Evolutionary conservation across 2,888 invertebrate genomes (phyloP), one percentile per base, ranked within the genome.

Genomic region (Diarsia brunnea): DNA sequence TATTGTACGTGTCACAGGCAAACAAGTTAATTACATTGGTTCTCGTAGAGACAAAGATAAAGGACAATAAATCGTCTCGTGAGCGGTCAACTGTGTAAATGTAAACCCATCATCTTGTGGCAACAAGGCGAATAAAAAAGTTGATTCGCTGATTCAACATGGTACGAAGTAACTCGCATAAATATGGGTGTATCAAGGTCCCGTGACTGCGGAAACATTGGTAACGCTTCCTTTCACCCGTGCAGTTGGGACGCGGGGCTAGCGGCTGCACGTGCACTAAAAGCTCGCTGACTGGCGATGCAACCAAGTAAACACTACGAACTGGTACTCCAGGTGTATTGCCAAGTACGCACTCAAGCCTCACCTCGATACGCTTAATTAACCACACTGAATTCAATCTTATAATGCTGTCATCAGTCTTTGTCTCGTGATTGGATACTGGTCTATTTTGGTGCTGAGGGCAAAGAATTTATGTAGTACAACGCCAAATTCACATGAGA

Each of bases 201-300:
- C 85, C 87, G 82, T 89, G 88, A 88, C 89, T 89, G 88, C 89
- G 91, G 92, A 92, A 92, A 91, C 90, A 91, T 92, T 91, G 90
- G 90, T 90, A 90, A 91, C 87, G 90, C 90, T 92, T 92, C 92
- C 93, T 93, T 93, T 93, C 93, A 94, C 90, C 88, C 88, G 87
- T 87, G 87, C 89, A 90, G 89, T 92, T 91, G 88, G 90, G 91
- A 89, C 82, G 87, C 88, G 79, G 79, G 82, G 78, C 87, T 85
- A 82, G 79, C 84, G 65, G 66, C 53, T 68, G 86, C 88, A 89
- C 90, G 87, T 89, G 90, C 90, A 92, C 91, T 92, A 90, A 91
- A 91, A 92, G 91, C 91, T 91, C 85, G 87, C 85, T 88, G 81
- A 91, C 91, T 91, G 85, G 86, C 85, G 87, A 81, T 85, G 86